These are phyloP conservation scores for Ivindomyrus marchei DNA, from an alignment of 2,113 vertebrate genomes.

Conservation along the genomic window DNA sequence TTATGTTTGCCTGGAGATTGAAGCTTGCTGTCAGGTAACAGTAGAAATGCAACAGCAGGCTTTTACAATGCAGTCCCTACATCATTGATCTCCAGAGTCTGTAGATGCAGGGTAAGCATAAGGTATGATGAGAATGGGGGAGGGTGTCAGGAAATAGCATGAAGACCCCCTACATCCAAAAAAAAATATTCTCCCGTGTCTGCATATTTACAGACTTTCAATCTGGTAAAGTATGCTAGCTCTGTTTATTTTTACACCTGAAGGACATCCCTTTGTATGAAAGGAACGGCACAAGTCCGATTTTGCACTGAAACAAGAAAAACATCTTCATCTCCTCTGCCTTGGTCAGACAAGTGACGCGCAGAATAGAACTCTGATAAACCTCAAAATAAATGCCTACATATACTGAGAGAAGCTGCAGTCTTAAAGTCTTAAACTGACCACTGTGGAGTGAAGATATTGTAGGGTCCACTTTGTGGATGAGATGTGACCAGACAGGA, in stretches of 20 bases:
- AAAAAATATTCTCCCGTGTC: not conserved
- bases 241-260: constrained; percentile 56
- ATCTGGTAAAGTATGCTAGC: constrained; percentile 26
- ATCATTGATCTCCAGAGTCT: not conserved
- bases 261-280: constrained; percentile 55
- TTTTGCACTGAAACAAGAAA: constrained; percentile 75
- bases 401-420: constrained; percentile 70
- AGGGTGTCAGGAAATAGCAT: not conserved
- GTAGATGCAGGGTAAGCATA: not conserved
- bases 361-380: constrained; percentile 64
- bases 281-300: constrained; percentile 62
- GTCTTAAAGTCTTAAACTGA: constrained; percentile 69
- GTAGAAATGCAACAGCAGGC: not conserved
- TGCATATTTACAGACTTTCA: constrained; percentile 35
- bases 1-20: constrained; percentile 10
- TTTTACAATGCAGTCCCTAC: not conserved
- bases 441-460: constrained; percentile 80
- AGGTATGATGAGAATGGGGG: not conserved
- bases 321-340: constrained; percentile 72
- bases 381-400: constrained; percentile 79
- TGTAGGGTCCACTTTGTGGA: constrained; percentile 60
- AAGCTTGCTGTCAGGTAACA: not conserved
- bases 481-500: constrained; percentile 52
- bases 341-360: constrained; percentile 67
- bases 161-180: not conserved